Evolutionary conservation across 1,140 invertebrate genomes (phyloP), one percentile per base, ranked within the genome.

Genomic region (Hypothenemus hampei): DNA sequence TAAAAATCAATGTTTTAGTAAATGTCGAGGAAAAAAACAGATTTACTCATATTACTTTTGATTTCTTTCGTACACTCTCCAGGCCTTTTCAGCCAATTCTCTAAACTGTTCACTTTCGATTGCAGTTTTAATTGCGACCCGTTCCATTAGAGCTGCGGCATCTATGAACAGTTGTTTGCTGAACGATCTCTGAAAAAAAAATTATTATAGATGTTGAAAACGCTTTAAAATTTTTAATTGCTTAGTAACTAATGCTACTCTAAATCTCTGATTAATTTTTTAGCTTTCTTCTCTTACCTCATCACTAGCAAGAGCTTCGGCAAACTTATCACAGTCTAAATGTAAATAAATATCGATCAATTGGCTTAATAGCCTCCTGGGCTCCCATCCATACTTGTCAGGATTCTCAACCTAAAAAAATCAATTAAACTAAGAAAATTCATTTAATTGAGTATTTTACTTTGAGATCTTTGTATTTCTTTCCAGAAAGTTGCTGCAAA

Each of bases 301-400:
- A 72, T 97, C 93, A 56, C 83, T 84, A 16, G 92, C 92, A 47
- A 96, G 77, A 35, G 91, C 90, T 62, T 87, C 80, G 63, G 90
- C 90, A 77, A 97, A 96, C 69, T 82, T 80, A 71, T 90, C 84
- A 74, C 88, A 91, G 78, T 96, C 91, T 58, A 99, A 80, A 76
- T 98, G 93, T 49, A 98, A 77, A 77, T 98, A 98, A 69, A 99
- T 97, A 70, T 95, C 89, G 37, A 95, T 91, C 37, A 99, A 80
- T 72, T 96, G 89, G 65, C 89, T 86, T 24, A 98, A 77, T 37
- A 98, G 75, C 52, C 85, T 81, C 59, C 91, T 81, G 4, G 96
- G 96, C 67, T 97, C 92, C 95, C 95, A 99, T 1, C 91, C 90
- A 70, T 97, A 98, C 69, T 94, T 94, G 51, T 93, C 87, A 2